Conservation (phyloP, 2,888 invertebrate species). For the Lasioglossum lativentre region DNA sequence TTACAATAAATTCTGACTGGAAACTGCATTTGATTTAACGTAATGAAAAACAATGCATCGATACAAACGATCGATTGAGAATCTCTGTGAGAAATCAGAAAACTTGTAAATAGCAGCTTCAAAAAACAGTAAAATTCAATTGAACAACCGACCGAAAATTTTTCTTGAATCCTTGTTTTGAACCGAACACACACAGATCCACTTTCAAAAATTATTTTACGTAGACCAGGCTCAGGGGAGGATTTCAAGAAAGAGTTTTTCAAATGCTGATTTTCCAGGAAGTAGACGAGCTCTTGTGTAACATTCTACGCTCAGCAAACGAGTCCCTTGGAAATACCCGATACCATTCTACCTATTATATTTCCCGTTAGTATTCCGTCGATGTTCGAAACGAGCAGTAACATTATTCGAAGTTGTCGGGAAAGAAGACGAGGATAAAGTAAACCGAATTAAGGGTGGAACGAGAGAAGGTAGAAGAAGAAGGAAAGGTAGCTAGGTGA, state of each 20-base stretch:
- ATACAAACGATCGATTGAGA: too few relatives aligned
- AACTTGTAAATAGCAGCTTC: too few relatives aligned
- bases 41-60: too few relatives aligned
- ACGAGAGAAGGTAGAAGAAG: background rate
- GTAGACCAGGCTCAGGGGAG: background rate
- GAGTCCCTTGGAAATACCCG: background rate
- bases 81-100: too few relatives aligned
- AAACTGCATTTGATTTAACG: too few relatives aligned
- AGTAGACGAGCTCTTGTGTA: background rate
- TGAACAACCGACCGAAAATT: too few relatives aligned
- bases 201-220: background rate
- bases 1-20: background rate
- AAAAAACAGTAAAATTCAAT: too few relatives aligned
- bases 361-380: slow-evolving; percentile 12
- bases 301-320: background rate
- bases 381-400: slow-evolving; percentile 13
- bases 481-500: background rate
- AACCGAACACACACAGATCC: background rate
- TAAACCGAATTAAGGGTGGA: background rate
- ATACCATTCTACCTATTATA: slow-evolving; percentile 2
- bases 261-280: background rate
- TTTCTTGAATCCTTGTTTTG: background rate
- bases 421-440: slow-evolving; percentile 3
- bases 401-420: slow-evolving; percentile 1
- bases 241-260: background rate